Conservation (phyloP, 2,797 vertebrate species). For the Neostethus bicornis region DNA sequence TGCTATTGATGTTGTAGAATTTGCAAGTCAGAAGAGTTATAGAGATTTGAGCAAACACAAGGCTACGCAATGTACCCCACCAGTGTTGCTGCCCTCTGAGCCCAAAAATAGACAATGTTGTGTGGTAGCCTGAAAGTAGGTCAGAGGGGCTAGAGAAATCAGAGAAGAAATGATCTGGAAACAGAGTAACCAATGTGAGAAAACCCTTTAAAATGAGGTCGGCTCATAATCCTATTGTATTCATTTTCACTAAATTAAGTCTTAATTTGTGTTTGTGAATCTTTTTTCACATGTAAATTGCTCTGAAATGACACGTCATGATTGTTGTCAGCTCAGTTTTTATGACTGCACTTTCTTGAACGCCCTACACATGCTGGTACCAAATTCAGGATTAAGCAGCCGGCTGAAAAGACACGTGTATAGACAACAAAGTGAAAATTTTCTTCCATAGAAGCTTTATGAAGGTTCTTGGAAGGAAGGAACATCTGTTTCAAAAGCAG, state of each 20-base stretch:
- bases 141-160: constrained; percentile 40
- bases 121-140: constrained; percentile 63
- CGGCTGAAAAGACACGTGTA: too few species aligned
- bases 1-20: constrained; percentile 52
- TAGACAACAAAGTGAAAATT: too few species aligned
- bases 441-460: neutral
- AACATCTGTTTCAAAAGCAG: constrained; percentile 3
- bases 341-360: constrained; percentile 69
- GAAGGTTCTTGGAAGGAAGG: neutral
- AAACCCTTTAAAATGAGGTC: neutral
- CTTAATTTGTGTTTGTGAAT: constrained; percentile 17
- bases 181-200: constrained; percentile 5
- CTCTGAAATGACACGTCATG: constrained; percentile 52
- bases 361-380: constrained; percentile 35
- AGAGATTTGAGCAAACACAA: constrained; percentile 41
- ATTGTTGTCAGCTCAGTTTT: constrained; percentile 63
- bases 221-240: neutral
- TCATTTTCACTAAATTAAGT: constrained; percentile 2
- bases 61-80: constrained; percentile 70
- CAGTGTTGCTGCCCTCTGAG: constrained; percentile 62
- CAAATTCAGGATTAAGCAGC: too few species aligned
- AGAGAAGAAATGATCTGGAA: constrained; percentile 11
- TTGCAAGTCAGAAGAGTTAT: constrained; percentile 35
- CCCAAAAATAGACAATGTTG: constrained; percentile 82
- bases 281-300: constrained; percentile 28